Evolutionary conservation across 1,140 invertebrate species (phyloP).

Genomic region (Drosophila neocordata): DNA sequence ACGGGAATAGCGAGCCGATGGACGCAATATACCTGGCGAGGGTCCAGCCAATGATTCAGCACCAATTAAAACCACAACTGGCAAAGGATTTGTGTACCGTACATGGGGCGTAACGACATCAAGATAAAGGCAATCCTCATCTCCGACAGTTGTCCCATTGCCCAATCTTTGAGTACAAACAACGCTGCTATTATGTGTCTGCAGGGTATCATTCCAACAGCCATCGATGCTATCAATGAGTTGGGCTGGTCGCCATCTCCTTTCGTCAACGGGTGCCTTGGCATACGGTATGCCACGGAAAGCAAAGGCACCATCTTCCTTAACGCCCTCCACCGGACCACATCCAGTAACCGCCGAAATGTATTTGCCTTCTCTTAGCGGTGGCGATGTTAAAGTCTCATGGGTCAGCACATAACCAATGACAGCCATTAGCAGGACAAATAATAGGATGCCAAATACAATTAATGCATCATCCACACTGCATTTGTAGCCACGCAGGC

Average conservation of each 20-base stretch:
- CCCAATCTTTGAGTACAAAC: conserved; percentile 87
- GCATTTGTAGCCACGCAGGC: conserved; percentile 73
- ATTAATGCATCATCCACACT: conserved; percentile 84
- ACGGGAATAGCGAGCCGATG: conserved; percentile 87
- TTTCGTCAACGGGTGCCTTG: conserved; percentile 87
- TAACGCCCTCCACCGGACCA: conserved; percentile 89
- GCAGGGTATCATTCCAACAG: conserved; percentile 91
- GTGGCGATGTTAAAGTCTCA: conserved; percentile 83
- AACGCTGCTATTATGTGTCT: conserved; percentile 87
- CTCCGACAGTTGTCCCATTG: conserved; percentile 86
- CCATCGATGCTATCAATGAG: conserved; percentile 86
- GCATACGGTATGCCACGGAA: conserved; percentile 95
- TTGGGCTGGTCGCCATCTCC: conserved; percentile 89
- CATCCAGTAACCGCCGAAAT: conserved; percentile 90
- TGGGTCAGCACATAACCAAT: conserved; percentile 86
- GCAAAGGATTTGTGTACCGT: conserved; percentile 88
- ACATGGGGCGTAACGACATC: conserved; percentile 90
- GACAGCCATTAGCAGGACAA: conserved; percentile 86
- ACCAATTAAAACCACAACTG: conserved; percentile 92
- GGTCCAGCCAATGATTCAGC: conserved; percentile 90
- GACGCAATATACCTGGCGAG: conserved; percentile 86
- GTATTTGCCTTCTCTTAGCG: conserved; percentile 87
- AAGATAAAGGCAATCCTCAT: conserved; percentile 91
- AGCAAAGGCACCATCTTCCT: conserved; percentile 89
- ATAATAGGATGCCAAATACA: conserved; percentile 84